Conservation (phyloP, 1,140 invertebrate genomes). For the Mactra quadrangularis region DNA sequence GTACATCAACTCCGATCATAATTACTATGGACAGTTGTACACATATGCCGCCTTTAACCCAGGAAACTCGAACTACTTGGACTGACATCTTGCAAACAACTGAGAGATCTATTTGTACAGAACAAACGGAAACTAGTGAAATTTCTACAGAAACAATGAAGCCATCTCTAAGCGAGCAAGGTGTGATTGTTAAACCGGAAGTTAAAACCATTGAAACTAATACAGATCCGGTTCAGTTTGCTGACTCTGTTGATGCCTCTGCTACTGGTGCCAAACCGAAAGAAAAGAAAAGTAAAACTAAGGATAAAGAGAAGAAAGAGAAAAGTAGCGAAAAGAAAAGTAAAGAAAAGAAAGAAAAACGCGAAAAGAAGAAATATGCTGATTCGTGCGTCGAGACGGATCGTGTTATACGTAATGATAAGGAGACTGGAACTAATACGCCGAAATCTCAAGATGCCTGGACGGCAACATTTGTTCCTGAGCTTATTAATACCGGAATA, state of each 20-base stretch:
- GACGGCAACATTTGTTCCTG: slow-evolving; percentile 72
- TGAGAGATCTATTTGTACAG: slow-evolving; percentile 73
- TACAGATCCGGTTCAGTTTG: slow-evolving; percentile 64
- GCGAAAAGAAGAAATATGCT: slow-evolving; percentile 52
- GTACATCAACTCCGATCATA: slow-evolving; percentile 65
- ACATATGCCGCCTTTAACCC: slow-evolving; percentile 64
- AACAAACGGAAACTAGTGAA: slow-evolving; percentile 64
- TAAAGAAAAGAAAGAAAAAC: slow-evolving; percentile 59
- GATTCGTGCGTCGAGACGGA: slow-evolving; percentile 67
- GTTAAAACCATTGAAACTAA: slow-evolving; percentile 62
- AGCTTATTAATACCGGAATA: slow-evolving; percentile 76
- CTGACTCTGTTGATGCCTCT: background rate
- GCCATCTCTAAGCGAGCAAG: slow-evolving; percentile 59
- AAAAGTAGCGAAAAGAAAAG: slow-evolving; percentile 40
- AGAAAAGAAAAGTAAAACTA: slow-evolving; percentile 50
- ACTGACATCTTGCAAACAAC: slow-evolving; percentile 72
- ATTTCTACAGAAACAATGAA: slow-evolving; percentile 64
- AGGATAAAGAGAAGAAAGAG: slow-evolving; percentile 53
- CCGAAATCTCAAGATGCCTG: slow-evolving; percentile 70
- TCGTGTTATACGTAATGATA: slow-evolving; percentile 64
- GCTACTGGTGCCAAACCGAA: slow-evolving; percentile 55
- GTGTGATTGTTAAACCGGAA: slow-evolving; percentile 66
- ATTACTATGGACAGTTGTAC: slow-evolving; percentile 69
- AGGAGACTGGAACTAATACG: slow-evolving; percentile 72
- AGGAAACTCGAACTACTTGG: slow-evolving; percentile 69